Evolutionary conservation across 1,140 invertebrate species (phyloP).

Genomic region (Drosophila mauritiana): DNA sequence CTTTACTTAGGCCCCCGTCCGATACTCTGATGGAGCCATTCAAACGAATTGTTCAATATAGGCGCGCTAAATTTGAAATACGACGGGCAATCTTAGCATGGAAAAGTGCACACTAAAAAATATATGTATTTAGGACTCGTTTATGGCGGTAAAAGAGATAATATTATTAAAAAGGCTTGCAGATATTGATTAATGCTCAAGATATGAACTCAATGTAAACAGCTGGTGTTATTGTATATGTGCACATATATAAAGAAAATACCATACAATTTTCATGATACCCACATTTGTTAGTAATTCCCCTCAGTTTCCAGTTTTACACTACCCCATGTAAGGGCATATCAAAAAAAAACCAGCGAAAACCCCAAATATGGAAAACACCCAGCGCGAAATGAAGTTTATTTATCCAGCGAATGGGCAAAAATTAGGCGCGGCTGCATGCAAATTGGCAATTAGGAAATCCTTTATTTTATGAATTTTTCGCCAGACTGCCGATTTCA

Average conservation of each 20-base stretch:
- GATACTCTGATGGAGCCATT: constrained; percentile 41
- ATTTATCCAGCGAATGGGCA: constrained; percentile 76
- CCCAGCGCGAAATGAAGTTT: constrained; percentile 67
- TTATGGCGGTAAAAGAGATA: no score
- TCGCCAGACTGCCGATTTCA: constrained; percentile 61
- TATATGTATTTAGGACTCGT: no score
- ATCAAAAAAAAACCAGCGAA: not conserved
- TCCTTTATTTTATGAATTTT: constrained; percentile 79
- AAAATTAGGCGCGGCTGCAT: constrained; percentile 78
- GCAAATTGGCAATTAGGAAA: constrained; percentile 82
- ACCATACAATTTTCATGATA: no score
- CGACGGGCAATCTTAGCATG: no score
- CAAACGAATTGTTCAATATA: constrained; percentile 34
- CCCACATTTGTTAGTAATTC: no score
- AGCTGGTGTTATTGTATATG: no score
- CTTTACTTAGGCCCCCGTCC: constrained; percentile 13
- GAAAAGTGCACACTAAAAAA: no score
- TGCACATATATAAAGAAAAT: no score
- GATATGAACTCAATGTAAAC: no score
- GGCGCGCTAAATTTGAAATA: not conserved
- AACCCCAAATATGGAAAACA: constrained; percentile 28
- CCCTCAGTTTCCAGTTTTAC: not conserved
- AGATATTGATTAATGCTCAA: no score
- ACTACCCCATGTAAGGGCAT: constrained; percentile 18
- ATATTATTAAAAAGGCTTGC: no score